Evolutionary conservation across 2,113 vertebrate species (phyloP).

Genomic region (Cavia porcellus): DNA sequence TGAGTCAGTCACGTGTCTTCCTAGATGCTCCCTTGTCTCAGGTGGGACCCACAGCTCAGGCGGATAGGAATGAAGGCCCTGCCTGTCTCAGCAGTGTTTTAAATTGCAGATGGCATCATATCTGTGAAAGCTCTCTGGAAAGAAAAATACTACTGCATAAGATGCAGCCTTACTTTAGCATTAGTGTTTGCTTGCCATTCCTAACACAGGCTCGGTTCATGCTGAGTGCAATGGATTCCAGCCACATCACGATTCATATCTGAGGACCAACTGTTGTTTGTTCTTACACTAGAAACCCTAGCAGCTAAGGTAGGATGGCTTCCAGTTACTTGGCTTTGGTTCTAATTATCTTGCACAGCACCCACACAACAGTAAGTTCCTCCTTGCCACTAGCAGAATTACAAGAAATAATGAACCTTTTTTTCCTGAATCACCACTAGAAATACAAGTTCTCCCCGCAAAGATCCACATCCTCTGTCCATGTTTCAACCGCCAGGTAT

Average conservation of each 20-base stretch:
- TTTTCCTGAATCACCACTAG: conserved; percentile 36
- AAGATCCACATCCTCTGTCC: not conserved
- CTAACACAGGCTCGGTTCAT: conserved; percentile 22
- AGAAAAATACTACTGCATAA: not conserved
- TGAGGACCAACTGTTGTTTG: conserved; percentile 78
- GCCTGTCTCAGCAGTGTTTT: not conserved
- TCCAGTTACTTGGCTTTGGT: conserved; percentile 63
- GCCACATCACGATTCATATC: conserved; percentile 62
- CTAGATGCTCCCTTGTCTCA: not conserved
- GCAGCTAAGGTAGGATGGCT: conserved; percentile 66
- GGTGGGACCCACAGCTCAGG: not conserved
- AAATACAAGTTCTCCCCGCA: not conserved
- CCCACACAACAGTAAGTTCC: conserved; percentile 68
- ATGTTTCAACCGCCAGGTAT: not conserved
- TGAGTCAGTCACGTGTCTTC: no score
- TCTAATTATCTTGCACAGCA: conserved; percentile 71
- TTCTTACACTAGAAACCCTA: conserved; percentile 51
- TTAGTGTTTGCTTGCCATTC: conserved; percentile 43
- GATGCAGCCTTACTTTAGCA: not conserved
- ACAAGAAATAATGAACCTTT: conserved; percentile 17
- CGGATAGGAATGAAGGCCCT: not conserved
- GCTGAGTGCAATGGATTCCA: conserved; percentile 47
- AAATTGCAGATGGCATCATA: conserved; percentile 8
- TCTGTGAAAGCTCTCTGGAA: conserved; percentile 21
- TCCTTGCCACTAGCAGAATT: conserved; percentile 34